These are phyloP conservation scores for Heterodera filipjevi DNA, from an alignment of 2,888 invertebrate species.

Conservation along the genomic window DNA sequence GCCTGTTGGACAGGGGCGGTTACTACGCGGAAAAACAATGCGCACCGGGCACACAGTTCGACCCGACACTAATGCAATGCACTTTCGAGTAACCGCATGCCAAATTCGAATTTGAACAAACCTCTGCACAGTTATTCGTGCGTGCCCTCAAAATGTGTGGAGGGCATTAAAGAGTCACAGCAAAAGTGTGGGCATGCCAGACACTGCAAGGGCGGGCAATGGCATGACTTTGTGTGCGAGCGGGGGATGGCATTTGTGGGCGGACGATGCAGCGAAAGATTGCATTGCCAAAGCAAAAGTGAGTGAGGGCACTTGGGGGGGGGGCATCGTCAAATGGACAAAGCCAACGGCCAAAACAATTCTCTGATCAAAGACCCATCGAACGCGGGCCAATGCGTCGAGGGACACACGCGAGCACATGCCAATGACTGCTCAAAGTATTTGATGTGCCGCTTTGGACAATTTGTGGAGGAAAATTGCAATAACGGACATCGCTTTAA, in stretches of 20 bases:
- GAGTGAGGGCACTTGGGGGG: no score
- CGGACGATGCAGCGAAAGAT: slow-evolving; percentile 24
- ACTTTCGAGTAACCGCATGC: slow-evolving; percentile 16
- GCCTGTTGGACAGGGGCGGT: slow-evolving; percentile 26
- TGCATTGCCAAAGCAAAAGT: slow-evolving; percentile 24
- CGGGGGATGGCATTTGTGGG: slow-evolving; percentile 35
- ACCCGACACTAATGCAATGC: slow-evolving; percentile 17
- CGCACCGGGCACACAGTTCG: slow-evolving; percentile 30
- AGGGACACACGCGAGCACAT: slow-evolving; percentile 24
- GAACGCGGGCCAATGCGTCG: slow-evolving; percentile 20
- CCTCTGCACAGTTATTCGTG: slow-evolving; percentile 20
- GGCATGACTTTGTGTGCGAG: slow-evolving; percentile 28
- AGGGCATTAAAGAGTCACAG: slow-evolving; percentile 24
- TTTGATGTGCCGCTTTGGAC: slow-evolving; percentile 37
- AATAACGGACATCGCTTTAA: slow-evolving; percentile 40
- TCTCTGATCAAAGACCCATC: slow-evolving; percentile 10
- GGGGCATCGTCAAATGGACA: no score
- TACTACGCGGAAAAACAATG: slow-evolving; percentile 35
- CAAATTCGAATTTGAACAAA: slow-evolving; percentile 14
- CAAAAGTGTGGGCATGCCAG: slow-evolving; percentile 28
- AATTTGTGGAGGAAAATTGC: slow-evolving; percentile 38
- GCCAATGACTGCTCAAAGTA: slow-evolving; percentile 36
- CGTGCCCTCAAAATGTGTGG: slow-evolving; percentile 26
- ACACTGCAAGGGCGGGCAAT: slow-evolving; percentile 28
- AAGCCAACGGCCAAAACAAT: neutral